Conservation (phyloP, 1,140 invertebrate genomes). For the Laupala kohalensis region DNA sequence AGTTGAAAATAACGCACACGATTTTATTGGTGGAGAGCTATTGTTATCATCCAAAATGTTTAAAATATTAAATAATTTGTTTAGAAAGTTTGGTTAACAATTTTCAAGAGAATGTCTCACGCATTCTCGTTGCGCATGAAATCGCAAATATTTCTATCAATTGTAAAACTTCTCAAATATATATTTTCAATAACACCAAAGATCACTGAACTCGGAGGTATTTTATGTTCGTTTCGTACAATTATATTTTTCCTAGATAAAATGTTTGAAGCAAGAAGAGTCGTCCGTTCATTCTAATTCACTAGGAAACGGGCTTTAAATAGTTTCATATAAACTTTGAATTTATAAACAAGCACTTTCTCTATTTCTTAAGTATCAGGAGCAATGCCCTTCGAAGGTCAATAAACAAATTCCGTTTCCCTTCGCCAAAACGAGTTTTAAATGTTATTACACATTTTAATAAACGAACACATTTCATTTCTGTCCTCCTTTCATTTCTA, state of each 20-base stretch:
- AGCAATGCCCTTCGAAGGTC: no score
- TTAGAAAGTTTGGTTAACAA: neutral
- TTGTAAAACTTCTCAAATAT: neutral
- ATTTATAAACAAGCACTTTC: neutral
- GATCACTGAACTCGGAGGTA: neutral
- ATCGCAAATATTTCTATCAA: neutral
- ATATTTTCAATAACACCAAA: no score
- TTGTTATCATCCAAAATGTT: no score
- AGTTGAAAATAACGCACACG: no score
- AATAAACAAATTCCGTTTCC: no score
- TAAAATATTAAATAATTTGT: neutral
- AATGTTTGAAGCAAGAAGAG: neutral
- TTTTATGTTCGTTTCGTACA: neutral
- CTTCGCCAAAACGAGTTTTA: no score
- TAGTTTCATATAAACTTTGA: neutral
- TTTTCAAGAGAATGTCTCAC: neutral
- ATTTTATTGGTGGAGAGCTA: no score
- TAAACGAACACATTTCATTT: no score
- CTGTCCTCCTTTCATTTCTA: no score
- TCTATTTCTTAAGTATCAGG: neutral
- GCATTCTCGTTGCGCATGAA: neutral
- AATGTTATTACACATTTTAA: no score
- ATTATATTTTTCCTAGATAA: neutral
- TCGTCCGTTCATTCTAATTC: neutral
- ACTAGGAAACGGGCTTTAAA: neutral